Conservation (phyloP, 2,113 vertebrate genomes). For the Meleagris gallopavo region DNA sequence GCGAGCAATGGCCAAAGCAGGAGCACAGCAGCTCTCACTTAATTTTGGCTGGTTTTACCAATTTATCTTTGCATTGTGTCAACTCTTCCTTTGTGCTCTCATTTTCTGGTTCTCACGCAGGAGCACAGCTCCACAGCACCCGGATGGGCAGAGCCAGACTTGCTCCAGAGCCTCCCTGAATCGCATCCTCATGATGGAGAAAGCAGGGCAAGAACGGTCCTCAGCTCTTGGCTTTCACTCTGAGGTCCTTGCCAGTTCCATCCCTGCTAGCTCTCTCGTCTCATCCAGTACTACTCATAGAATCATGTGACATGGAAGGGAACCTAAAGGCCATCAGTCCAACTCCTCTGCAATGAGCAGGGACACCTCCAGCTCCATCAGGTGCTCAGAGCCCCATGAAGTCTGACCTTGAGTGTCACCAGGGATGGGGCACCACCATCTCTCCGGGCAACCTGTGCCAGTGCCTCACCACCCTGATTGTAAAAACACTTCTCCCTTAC, state of each 20-base stretch:
- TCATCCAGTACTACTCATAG: background rate
- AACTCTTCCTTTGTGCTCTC: background rate
- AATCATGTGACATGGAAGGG: too few species aligned
- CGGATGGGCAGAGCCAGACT: background rate
- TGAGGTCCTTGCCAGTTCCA: background rate
- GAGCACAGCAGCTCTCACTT: background rate
- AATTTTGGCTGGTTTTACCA: background rate
- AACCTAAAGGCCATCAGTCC: too few species aligned
- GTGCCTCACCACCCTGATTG: too few species aligned
- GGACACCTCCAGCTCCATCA: too few species aligned
- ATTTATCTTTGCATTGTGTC: background rate
- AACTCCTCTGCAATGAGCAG: too few species aligned
- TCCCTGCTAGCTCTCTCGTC: background rate
- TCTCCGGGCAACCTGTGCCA: too few species aligned
- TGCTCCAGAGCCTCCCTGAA: background rate
- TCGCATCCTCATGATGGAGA: fast-evolving
- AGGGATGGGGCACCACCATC: too few species aligned
- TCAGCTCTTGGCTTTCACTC: background rate
- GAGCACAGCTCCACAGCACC: fast-evolving
- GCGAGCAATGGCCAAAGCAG: background rate
- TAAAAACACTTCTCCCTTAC: too few species aligned
- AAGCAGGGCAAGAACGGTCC: background rate
- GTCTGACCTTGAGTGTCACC: too few species aligned
- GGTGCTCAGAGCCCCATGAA: too few species aligned
- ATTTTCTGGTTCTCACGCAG: fast-evolving